A percentile compares a stretch with the other conserved stretches of the same genome.
phyloP scores from a whole-genome alignment of 2,113 vertebrate genomes.

The Melanerpes formicivorus region DNA sequence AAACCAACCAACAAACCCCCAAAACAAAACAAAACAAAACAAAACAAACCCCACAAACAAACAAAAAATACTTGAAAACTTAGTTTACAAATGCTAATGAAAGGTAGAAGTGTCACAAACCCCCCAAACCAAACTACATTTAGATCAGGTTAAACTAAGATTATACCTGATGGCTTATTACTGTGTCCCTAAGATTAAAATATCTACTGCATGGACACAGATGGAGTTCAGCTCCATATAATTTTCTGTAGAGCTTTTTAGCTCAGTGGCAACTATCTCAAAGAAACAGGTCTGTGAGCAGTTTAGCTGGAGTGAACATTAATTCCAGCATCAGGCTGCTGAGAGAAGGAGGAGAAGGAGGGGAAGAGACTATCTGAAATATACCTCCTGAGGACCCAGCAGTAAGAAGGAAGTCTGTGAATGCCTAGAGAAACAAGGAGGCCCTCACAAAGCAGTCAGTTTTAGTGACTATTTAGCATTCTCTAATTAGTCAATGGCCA shows the following conservation, averaged over 20 bases:
- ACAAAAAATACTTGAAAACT: not conserved
- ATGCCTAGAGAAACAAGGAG: not conserved
- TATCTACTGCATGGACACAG: not conserved
- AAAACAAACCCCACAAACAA: no score
- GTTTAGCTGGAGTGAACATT: accelerated
- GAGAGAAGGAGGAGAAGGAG: not conserved
- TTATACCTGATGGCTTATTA: not conserved
- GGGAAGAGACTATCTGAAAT: not conserved
- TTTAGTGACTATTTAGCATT: not conserved
- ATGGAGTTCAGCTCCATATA: not conserved
- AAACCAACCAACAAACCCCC: no score
- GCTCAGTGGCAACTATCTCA: not conserved
- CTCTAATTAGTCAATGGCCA: not conserved
- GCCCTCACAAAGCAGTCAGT: accelerated
- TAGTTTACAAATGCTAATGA: not conserved
- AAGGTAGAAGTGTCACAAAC: not conserved
- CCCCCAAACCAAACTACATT: accelerated
- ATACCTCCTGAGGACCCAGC: not conserved
- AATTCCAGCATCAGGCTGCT: not conserved
- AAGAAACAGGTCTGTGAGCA: not conserved
- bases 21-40: no score
- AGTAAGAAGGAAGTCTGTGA: not conserved
- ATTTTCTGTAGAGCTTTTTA: not conserved
- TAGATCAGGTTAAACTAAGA: not conserved
- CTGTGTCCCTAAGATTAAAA: not conserved